These are phyloP conservation scores for Hylomyscus alleni DNA, from an alignment of 2,797 vertebrate genomes.

Conservation along the genomic window DNA sequence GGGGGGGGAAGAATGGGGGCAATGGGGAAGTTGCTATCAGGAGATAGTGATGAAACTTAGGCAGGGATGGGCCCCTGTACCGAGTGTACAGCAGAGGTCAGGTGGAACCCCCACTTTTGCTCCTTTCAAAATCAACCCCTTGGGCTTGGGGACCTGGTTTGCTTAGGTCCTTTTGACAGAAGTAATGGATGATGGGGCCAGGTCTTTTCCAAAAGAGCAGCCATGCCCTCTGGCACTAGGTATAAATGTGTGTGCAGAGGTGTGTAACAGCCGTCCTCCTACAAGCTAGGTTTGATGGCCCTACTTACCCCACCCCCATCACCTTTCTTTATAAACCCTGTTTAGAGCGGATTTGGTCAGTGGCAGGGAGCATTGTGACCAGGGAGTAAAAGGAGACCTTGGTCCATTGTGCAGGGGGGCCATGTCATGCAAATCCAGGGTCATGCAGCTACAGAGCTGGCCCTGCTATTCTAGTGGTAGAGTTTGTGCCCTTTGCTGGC, in stretches of 20 bases:
- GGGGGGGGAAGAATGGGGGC: constrained; percentile 68
- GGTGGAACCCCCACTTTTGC: constrained; percentile 63
- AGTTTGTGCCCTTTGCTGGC: background rate
- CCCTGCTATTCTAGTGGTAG: background rate
- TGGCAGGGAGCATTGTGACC: background rate
- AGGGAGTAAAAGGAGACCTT: accelerated
- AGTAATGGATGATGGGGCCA: background rate
- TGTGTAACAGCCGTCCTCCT: background rate
- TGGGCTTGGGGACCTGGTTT: constrained; percentile 59
- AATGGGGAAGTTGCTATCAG: constrained; percentile 67
- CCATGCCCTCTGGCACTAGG: background rate
- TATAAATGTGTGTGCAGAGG: background rate
- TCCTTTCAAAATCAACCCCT: background rate
- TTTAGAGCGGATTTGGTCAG: background rate
- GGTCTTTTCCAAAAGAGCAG: constrained; percentile 43
- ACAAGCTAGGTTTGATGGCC: background rate
- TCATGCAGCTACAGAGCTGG: background rate
- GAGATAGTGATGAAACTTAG: constrained; percentile 46
- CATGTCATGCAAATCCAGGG: background rate
- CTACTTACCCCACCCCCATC: background rate
- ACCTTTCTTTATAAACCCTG: accelerated
- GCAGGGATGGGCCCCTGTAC: constrained; percentile 69
- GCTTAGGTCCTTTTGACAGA: constrained; percentile 48
- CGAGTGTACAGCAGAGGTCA: constrained; percentile 4
- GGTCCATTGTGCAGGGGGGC: background rate